Base-by-base conservation (phyloP, 2,797 vertebrate species). In the Rhadinocentrus ornatus region DNA sequence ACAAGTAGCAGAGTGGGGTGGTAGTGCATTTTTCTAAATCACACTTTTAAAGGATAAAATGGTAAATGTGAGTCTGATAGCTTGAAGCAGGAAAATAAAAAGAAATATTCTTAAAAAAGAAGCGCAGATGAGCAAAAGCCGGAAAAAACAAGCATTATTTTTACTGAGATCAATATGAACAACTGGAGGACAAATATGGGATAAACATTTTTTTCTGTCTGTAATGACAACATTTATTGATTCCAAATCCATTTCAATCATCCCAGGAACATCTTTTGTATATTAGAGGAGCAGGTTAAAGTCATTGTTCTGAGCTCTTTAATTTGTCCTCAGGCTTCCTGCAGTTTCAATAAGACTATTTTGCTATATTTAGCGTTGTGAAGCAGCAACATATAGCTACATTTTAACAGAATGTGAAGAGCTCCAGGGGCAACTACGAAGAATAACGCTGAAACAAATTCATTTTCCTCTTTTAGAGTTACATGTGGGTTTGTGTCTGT, bases 1-100 rank as follows among this genome's bases (percentile, higher is more conserved):
- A 91, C 62, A 77, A 81, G 66, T n/a, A 64, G 1, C n/a, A 66
- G 27, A 48, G 22, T 34, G 1, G 35, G 34, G 22, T 13, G 20
- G 7, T 3, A 2, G 39, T 32, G 6, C 12, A 46, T 37, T 22
- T 11, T 11, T 71, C 6, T 6, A 29, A 1, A 66, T 56, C 50
- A 16, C 32, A 24, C 15, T 4, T 53, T 15, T 31, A 3, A 60
- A 29, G 32, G 3, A 53, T 13, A 6, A 12, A 75, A 46, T 15
- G 10, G 3, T 26, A 46, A 64, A 61, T 46, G 20, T 11, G 3
- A 58, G 3, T 57, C 16, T 46, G 29, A 67, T 41, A 50, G 27
- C 10, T 34, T 1, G 4, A 69, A 55, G 44, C 10, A 35, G 29
- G 1, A 11, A 27, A 6, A 9, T n/a, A 65, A 22, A 2, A 27